Evolutionary conservation across 2,797 vertebrate species (phyloP).

Genomic region (Acanthis flammea): DNA sequence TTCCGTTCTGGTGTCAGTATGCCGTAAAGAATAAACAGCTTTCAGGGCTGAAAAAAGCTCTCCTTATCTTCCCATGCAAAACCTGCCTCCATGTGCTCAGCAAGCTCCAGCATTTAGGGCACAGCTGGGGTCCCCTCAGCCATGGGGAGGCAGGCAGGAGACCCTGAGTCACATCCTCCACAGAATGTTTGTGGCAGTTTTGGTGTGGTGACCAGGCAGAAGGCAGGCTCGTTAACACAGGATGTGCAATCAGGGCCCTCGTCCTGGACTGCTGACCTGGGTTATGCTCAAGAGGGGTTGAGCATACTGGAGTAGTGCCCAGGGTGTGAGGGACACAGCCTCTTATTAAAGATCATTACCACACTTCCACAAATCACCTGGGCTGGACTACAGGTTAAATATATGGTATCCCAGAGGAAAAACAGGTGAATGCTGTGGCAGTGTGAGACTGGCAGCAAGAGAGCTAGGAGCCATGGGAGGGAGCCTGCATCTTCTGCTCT

Average conservation of each 20-base stretch:
- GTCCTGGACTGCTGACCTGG: neutral
- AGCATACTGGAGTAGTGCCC: neutral
- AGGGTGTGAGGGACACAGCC: neutral
- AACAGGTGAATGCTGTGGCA: neutral
- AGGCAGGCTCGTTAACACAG: neutral
- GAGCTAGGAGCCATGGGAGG: neutral
- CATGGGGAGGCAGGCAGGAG: neutral
- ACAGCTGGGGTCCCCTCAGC: neutral
- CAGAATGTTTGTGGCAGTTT: neutral
- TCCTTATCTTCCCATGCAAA: conserved; percentile 4
- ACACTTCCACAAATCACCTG: neutral
- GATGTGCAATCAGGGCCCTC: neutral
- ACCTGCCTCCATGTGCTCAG: neutral
- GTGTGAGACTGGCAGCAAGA: neutral
- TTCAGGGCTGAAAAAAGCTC: neutral
- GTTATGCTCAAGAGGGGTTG: neutral
- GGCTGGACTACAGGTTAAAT: neutral
- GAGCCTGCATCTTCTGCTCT: neutral
- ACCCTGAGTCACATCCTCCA: neutral
- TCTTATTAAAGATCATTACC: neutral
- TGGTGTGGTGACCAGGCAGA: neutral
- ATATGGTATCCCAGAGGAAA: neutral
- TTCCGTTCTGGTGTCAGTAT: conserved; percentile 51
- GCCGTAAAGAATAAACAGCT: conserved; percentile 44
- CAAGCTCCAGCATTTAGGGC: neutral